A percentile compares a stretch with the other conserved stretches of the same genome.
Conservation (phyloP, 2,888 invertebrate genomes). For the Odontomyia ornata region DNA sequence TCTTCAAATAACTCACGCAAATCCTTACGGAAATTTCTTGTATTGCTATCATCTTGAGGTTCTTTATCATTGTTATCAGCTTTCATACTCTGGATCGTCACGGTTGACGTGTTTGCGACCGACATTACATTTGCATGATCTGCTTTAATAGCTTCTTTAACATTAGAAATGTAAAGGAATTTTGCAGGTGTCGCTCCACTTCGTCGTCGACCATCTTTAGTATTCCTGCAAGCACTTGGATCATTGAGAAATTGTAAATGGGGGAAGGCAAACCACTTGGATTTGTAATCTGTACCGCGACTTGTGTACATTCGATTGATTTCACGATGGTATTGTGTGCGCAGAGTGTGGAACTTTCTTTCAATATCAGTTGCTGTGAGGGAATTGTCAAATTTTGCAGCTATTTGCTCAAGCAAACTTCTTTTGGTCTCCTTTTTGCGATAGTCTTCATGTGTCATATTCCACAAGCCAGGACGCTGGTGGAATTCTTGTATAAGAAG, state of each 20-base stretch:
- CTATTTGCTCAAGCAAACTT: conserved; percentile 59
- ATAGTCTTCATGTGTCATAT: conserved; percentile 64
- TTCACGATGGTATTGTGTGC: conserved; percentile 71
- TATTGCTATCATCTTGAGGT: not conserved
- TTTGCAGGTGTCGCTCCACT: not conserved
- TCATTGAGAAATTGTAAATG: conserved; percentile 70
- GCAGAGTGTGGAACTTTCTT: conserved; percentile 70
- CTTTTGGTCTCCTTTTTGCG: conserved; percentile 63
- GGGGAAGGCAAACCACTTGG: conserved; percentile 68
- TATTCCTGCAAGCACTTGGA: conserved; percentile 63
- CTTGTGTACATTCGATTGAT: conserved; percentile 68
- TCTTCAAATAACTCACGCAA: conserved; percentile 27
- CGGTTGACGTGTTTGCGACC: not conserved
- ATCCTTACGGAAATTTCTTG: conserved; percentile 14
- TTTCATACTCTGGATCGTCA: conserved; percentile 16
- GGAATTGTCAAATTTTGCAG: conserved; percentile 58
- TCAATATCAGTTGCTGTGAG: conserved; percentile 66
- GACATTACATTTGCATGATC: not conserved
- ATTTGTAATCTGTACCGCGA: conserved; percentile 66
- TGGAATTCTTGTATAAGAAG: conserved; percentile 61
- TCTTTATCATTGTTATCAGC: not conserved
- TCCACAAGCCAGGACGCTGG: conserved; percentile 61
- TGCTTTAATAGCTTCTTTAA: not conserved
- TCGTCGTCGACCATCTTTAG: not conserved
- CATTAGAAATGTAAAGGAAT: not conserved